Conservation (phyloP, 2,888 invertebrate genomes). For the Apotomis capreana region DNA sequence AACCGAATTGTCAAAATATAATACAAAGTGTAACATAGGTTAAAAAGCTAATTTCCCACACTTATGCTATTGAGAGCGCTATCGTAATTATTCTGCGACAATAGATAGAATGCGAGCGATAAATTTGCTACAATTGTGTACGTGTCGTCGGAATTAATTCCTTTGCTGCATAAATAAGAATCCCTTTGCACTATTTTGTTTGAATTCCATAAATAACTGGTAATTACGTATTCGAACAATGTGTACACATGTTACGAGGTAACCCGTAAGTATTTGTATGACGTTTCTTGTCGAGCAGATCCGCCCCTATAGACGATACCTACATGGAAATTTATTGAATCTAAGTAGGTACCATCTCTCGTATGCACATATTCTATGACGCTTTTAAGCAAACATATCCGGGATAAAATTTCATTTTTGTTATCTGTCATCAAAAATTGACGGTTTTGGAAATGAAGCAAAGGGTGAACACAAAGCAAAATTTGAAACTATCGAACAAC, state of each 20-base stretch:
- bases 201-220: slow-evolving; percentile 32
- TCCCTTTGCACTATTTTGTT: slow-evolving; percentile 47
- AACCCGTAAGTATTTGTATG: slow-evolving; percentile 22
- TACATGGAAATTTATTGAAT: slow-evolving; percentile 10
- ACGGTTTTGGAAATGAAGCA: too few species aligned
- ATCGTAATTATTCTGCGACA: slow-evolving; percentile 60
- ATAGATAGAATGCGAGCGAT: slow-evolving; percentile 58
- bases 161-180: slow-evolving; percentile 52
- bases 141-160: slow-evolving; percentile 70
- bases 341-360: not conserved
- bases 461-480: too few species aligned
- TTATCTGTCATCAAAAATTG: too few species aligned
- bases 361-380: not conserved
- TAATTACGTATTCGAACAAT: slow-evolving; percentile 30
- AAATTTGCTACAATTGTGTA: slow-evolving; percentile 67
- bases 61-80: slow-evolving; percentile 53
- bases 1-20: slow-evolving; percentile 79
- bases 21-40: slow-evolving; percentile 52
- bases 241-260: slow-evolving; percentile 31
- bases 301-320: slow-evolving; percentile 19
- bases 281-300: slow-evolving; percentile 2
- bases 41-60: slow-evolving; percentile 76
- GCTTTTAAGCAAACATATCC: too few species aligned
- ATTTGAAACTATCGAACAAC: too few species aligned
- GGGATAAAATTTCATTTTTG: too few species aligned